Evolutionary conservation across 2,797 vertebrate species (phyloP), one percentile per base, ranked within the genome.

Genomic region (Enteromius afrohamiltoni): DNA sequence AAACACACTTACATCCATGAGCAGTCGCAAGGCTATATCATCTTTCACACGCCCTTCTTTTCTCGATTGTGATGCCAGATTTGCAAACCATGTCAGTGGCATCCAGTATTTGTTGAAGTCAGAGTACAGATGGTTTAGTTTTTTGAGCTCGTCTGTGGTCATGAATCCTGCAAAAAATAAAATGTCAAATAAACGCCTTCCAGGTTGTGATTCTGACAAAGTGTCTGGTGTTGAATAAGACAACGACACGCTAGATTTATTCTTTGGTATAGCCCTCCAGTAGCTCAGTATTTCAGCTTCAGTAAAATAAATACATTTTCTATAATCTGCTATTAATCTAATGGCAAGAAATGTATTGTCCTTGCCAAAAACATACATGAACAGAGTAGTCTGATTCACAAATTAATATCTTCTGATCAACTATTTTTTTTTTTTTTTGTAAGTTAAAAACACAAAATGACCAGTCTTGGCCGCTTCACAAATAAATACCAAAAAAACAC

Each of bases 31-130:
- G 1, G 97, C 93, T 0, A 98, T 93, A 53, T 97, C 96, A 0
- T 97, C 96, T 13, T 85, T 93, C 84, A 97, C 94, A 14, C 92
- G 90, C 2, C 96, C 95, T 16, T 97, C 97, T 77, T 90, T 91
- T 84, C 96, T 92, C 0, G 97, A 96, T 83, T 88, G 93, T 29
- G 96, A 94, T 0, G 95, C 96, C 92, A 97, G 92, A 87, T 97
- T 98, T 7, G 95, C 94, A 87, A 97, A 97, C 96, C 97, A 98
- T 1, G 96, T 94, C 1, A 96, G 92, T 13, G 97, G 97, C 86
- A 99, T 95, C 96, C 97, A 97, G 92, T 97, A 98, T 88, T 98
- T 98, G 92, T 98, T 98, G 89, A 96, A 98, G 86, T 97, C 96
- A 0, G 95, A 98, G 88, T 96, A 92, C 42, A 97, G 93, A 21